Evolutionary conservation across 2,797 vertebrate species (phyloP).

Genomic region (Lutjanus argentimaculatus): DNA sequence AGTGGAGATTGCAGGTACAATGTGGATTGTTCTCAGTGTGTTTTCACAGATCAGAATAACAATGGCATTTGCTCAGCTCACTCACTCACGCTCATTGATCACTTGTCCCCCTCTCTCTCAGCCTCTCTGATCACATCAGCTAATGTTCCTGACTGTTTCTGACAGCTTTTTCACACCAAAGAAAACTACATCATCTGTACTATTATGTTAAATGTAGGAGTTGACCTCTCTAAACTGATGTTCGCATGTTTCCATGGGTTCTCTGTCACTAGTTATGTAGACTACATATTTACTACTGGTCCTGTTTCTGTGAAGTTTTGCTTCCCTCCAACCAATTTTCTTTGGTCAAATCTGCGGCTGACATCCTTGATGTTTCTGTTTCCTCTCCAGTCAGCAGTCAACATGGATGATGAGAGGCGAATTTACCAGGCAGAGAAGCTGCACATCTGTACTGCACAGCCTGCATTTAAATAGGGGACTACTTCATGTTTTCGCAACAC

Average conservation of each 20-base stretch:
- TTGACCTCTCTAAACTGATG: not conserved
- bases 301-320: too few relatives aligned
- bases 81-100: constrained; percentile 85
- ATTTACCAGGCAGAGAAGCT: too few relatives aligned
- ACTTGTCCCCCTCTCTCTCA: constrained; percentile 73
- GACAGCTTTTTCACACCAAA: constrained; percentile 31
- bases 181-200: constrained; percentile 8
- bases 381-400: too few relatives aligned
- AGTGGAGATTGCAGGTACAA: constrained; percentile 93
- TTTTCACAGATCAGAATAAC: constrained; percentile 89
- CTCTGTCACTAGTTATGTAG: not conserved
- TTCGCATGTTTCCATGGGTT: not conserved
- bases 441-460: too few relatives aligned
- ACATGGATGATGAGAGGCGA: too few relatives aligned
- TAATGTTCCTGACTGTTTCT: constrained; percentile 27
- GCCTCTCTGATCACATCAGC: constrained; percentile 84
- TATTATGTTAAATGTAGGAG: not conserved
- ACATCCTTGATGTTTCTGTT: too few relatives aligned
- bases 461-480: too few relatives aligned
- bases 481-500: too few relatives aligned
- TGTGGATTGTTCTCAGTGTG: constrained; percentile 91
- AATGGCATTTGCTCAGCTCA: constrained; percentile 88
- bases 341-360: too few relatives aligned
- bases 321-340: too few relatives aligned
- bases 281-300: too few relatives aligned